Percentiles rank a stretch among this genome's conserved stretches.
These are phyloP conservation scores for Plusia festucae DNA, from an alignment of 2,888 invertebrate genomes.

Conservation along the genomic window DNA sequence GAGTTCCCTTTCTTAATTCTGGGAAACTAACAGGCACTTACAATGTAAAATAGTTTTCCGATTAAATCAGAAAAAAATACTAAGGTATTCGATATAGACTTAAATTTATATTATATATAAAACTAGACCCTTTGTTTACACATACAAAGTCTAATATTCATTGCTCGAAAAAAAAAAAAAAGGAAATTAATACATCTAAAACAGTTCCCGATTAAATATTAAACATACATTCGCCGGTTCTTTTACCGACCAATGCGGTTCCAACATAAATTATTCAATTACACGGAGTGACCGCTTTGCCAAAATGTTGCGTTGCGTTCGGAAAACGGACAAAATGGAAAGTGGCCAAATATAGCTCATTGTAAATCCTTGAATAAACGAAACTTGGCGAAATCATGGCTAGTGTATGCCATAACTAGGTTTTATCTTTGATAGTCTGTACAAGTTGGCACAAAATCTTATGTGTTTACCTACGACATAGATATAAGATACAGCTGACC, in stretches of 20 bases:
- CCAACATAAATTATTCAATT: constrained; percentile 45
- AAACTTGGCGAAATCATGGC: constrained; percentile 53
- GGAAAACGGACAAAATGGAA: constrained; percentile 62
- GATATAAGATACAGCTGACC: constrained; percentile 37
- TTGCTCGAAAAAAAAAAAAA: not conserved
- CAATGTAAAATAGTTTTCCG: too few relatives aligned
- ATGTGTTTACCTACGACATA: constrained; percentile 32
- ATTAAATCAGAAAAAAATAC: too few relatives aligned
- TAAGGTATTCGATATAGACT: not conserved
- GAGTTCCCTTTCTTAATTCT: too few relatives aligned
- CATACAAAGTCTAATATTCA: not conserved
- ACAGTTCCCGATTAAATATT: constrained; percentile 1
- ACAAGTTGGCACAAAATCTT: constrained; percentile 56
- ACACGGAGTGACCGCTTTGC: constrained; percentile 43
- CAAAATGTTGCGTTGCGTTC: constrained; percentile 34
- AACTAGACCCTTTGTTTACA: not conserved
- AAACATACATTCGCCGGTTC: constrained; percentile 10
- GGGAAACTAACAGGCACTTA: too few relatives aligned
- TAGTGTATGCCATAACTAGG: constrained; percentile 44
- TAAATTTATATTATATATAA: too few relatives aligned
- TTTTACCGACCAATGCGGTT: constrained; percentile 25
- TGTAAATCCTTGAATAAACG: constrained; percentile 56
- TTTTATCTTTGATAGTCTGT: constrained; percentile 44
- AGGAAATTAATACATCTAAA: constrained; percentile 3
- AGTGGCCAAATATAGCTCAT: constrained; percentile 67